Base-by-base conservation (phyloP, 2,113 vertebrate species). In the Morone chrysops region DNA sequence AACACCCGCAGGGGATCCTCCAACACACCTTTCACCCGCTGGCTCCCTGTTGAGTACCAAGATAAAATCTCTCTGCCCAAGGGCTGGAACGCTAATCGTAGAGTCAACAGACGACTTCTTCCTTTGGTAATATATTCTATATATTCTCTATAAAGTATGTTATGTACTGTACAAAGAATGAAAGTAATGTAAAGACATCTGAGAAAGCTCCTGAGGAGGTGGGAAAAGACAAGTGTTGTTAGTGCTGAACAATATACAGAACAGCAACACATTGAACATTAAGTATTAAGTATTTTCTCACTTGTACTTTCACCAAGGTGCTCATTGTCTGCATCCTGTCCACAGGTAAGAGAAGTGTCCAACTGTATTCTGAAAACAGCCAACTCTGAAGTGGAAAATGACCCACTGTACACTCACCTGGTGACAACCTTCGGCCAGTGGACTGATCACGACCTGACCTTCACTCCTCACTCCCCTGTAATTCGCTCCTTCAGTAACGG, bases 371-470 rank as follows among this genome's bases (percentile, higher is more conserved):
- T 97, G 38, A 48, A 25, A 57, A 95, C 96, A 62, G 75, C 90
- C 1, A 87, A 85, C 7, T 2, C 25, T 11, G 84, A 85, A 13
- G 86, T 97, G 47, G 88, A 36, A 0, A 75, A 16, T 0, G 97
- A 98, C 88, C 86, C 81, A 9, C 17, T 92, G 4, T 94, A 94
- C 36, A 90, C 95, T 1, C 36, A 95, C 81, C 71, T 97, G 74
- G 93, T 98, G 85, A 96, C 96, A 79, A 95, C 96, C 82, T 99
- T 97, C 82, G 97, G 94, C 0, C 97, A 98, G 84, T 95, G 97
- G 75, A 89, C 95, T 0, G 97, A 97, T 81, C 97, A 99, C 0
- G 96, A 98, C 82, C 51, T 97, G 53, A 94, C 95, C 65, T 93
- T 98, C 22, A 95, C 94, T 0, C 97, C 96, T 0, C 66, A 90